Evolutionary conservation across 2,113 vertebrate species (phyloP), one percentile per base, ranked within the genome.

Genomic region (Thunnus maccoyii): DNA sequence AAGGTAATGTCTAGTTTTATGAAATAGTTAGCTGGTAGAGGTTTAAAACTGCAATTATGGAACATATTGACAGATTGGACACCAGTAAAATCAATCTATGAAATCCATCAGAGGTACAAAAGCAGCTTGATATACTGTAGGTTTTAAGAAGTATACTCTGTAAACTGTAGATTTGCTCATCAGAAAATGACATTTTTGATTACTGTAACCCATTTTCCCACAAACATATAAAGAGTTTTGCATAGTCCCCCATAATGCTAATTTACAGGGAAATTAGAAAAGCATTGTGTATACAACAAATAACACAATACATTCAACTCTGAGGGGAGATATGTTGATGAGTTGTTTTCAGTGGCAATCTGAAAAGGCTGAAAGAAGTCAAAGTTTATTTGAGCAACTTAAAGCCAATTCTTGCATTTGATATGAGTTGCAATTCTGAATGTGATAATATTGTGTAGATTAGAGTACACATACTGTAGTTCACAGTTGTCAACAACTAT

Each of bases 401-500:
- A 8, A 47, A 41, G 6, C 5, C 9, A 61, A 46, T 6, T 16
- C 44, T 72, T 1, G 47, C 22, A 60, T 58, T 16, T 30, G 2
- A 7, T 25, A 14, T 47, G 7, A 54, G 20, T 22, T 32, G 7
- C 18, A 56, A 14, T 20, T 58, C 13, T 44, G 47, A 61, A 36
- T 47, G 2, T 11, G 55, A 36, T 54, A 30, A 22, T 9, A 13
- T n/a, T 41, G 18, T 36, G 4, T 12, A 32, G 47, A 41, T 20
- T 20, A 9, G 11, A 56, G 22, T 17, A 32, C 14, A 55, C 15
- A 64, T n/a, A 12, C 27, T 30, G 27, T 30, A 30, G 12, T 62
- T 87, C 36, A 69, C 20, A 78, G 6, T 46, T 70, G 36, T 71
- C 10, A 51, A n/a, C n/a, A 46, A 52, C 22, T 60, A 18, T 57